These are phyloP conservation scores for Ips nitidus DNA, from an alignment of 1,140 invertebrate species.

Conservation along the genomic window DNA sequence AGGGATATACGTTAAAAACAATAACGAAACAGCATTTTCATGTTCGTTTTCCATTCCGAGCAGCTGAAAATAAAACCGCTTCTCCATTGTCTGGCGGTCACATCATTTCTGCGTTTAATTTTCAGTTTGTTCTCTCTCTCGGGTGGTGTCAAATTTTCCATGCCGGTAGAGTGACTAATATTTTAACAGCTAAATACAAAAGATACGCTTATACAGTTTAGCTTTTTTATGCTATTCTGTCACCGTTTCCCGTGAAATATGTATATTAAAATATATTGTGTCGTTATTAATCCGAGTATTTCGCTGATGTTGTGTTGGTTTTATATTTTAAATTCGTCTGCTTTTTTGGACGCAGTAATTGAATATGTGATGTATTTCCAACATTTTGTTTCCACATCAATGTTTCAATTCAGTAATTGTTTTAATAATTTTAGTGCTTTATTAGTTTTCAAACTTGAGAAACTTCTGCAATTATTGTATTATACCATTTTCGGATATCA, in stretches of 20 bases:
- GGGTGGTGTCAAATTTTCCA: not conserved
- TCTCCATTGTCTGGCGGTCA: not conserved
- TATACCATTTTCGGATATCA: too few relatives aligned
- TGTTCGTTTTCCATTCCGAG: not conserved
- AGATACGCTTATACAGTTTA: not conserved
- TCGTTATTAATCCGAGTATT: too few relatives aligned
- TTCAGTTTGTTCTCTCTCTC: not conserved
- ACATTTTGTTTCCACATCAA: too few relatives aligned
- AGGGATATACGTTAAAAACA: not conserved
- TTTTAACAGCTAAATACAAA: slow-evolving; percentile 1
- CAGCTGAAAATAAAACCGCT: not conserved
- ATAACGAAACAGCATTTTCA: slow-evolving; percentile 1
- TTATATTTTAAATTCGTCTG: too few relatives aligned
- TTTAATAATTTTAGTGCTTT: too few relatives aligned
- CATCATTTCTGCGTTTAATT: not conserved
- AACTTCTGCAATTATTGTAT: too few relatives aligned
- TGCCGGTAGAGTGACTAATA: not conserved
- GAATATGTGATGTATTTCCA: too few relatives aligned
- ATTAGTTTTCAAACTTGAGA: too few relatives aligned
- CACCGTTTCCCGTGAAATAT: not conserved
- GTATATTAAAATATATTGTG: not conserved
- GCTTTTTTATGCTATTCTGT: not conserved
- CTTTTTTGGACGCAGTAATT: too few relatives aligned
- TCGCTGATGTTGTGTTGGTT: too few relatives aligned
- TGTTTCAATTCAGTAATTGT: too few relatives aligned